A percentile compares a stretch with the other conserved stretches of the same genome.
phyloP scores from a whole-genome alignment of 92 coral and sea anemone species.

The Siderastrea radians region DNA sequence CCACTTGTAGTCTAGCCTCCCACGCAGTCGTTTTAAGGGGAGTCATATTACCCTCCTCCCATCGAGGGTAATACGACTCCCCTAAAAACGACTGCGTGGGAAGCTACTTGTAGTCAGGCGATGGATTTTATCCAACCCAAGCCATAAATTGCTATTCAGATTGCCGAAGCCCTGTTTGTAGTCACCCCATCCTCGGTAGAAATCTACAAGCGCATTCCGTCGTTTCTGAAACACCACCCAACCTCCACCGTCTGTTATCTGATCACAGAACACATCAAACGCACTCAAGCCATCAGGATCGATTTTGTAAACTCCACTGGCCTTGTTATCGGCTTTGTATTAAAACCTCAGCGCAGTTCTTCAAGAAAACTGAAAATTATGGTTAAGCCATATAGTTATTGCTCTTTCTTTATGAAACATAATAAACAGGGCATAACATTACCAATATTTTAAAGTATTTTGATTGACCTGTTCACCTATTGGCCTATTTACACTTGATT shows the following conservation, averaged over 20 bases:
- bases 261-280: conserved; percentile 11
- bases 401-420: too few relatives aligned
- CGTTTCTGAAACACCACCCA: conserved; percentile 6
- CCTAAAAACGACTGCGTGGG: too few relatives aligned
- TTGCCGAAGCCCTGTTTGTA: conserved; percentile 24
- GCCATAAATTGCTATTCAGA: conserved; percentile 31
- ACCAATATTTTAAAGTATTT: too few relatives aligned
- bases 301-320: background rate
- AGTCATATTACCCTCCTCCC: too few relatives aligned
- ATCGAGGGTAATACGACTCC: too few relatives aligned
- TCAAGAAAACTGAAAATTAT: background rate
- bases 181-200: conserved; percentile 19
- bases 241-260: background rate
- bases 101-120: background rate
- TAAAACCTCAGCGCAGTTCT: background rate
- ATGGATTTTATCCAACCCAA: conserved; percentile 17
- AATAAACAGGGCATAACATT: too few relatives aligned
- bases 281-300: background rate
- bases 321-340: background rate
- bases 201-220: conserved; percentile 8
- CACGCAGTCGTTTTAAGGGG: too few relatives aligned
- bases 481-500: too few relatives aligned
- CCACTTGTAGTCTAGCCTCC: too few relatives aligned
- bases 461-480: too few relatives aligned
- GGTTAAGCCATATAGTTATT: too few relatives aligned